These are phyloP conservation scores for Apamea crenata DNA, from an alignment of 2,888 invertebrate genomes.

Conservation along the genomic window DNA sequence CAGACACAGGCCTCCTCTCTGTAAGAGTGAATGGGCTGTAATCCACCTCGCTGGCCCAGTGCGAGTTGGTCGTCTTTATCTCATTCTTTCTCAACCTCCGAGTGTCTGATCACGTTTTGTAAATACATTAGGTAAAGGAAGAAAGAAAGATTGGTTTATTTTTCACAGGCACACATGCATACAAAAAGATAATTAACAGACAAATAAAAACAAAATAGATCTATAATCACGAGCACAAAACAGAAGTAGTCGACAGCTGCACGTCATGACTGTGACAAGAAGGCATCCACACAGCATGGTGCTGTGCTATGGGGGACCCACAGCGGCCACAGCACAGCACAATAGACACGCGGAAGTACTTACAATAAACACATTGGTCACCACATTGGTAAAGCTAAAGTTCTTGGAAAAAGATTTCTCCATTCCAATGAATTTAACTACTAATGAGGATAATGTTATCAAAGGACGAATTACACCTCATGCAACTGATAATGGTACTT, in stretches of 20 bases:
- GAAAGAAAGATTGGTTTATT: no score
- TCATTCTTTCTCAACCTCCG: not conserved
- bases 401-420: not conserved
- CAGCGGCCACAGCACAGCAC: no score
- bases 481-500: slow-evolving; percentile 8
- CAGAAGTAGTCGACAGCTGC: not conserved
- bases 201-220: no score
- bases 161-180: no score
- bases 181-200: no score
- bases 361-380: not conserved
- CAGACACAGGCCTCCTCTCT: not conserved
- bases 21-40: not conserved
- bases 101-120: not conserved
- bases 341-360: not conserved
- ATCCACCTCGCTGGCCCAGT: not conserved
- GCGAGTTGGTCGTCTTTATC: not conserved
- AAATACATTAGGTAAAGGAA: not conserved
- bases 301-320: no score
- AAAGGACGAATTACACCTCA: not conserved
- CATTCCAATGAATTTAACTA: slow-evolving; percentile 14
- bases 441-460: not conserved
- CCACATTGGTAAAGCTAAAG: not conserved
- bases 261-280: not conserved
- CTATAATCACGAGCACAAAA: not conserved
- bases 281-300: no score